phyloP scores from a whole-genome alignment of 2,888 invertebrate genomes.

The Agriopis aurantiaria region DNA sequence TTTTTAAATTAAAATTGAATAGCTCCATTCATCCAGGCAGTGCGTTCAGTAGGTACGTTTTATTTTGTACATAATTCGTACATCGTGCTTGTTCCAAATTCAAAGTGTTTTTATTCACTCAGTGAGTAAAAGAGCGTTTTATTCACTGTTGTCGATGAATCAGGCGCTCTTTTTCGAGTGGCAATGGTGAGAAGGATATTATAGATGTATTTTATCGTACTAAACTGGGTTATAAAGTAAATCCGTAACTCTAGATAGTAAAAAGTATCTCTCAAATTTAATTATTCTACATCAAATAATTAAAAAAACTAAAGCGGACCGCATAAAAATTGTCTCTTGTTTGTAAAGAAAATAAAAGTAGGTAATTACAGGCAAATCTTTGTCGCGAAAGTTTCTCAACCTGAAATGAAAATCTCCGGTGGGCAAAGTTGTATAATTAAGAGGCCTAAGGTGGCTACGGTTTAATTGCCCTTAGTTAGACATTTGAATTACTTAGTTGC shows the following conservation, averaged over 20 bases:
- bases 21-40: too few species aligned
- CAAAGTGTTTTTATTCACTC: too few species aligned
- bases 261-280: neutral
- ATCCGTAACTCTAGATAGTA: neutral
- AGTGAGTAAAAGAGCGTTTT: too few species aligned
- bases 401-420: slow-evolving; percentile 34
- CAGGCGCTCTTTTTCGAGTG: too few species aligned
- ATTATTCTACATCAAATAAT: neutral
- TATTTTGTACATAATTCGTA: too few species aligned
- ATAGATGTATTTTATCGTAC: neutral
- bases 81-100: too few species aligned
- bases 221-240: slow-evolving; percentile 3
- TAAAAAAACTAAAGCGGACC: neutral
- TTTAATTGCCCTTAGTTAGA: slow-evolving; percentile 35
- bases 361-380: slow-evolving; percentile 25
- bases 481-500: slow-evolving; percentile 40
- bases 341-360: slow-evolving; percentile 22
- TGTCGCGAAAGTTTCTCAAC: slow-evolving; percentile 27
- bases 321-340: slow-evolving; percentile 4
- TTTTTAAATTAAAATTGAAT: too few species aligned
- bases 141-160: too few species aligned
- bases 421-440: slow-evolving; percentile 36
- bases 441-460: slow-evolving; percentile 22
- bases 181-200: neutral
- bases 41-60: too few species aligned